Percentiles rank a stretch among this genome's conserved stretches.
Conservation (phyloP, 2,113 vertebrate genomes). For the Blennius ocellaris region DNA sequence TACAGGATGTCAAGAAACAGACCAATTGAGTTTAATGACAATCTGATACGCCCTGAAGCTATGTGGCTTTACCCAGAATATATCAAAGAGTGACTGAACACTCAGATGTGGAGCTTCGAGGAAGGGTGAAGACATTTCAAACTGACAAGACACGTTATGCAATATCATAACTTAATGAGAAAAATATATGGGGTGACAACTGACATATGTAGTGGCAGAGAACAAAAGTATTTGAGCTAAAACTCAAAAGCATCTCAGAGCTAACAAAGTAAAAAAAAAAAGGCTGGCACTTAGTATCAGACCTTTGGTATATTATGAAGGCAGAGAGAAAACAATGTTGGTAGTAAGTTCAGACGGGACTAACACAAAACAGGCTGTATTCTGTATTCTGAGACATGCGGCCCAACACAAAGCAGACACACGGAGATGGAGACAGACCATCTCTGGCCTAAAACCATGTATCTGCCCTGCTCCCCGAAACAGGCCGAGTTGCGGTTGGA, state of each 20-base stretch:
- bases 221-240: constrained; percentile 18
- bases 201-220: constrained; percentile 33
- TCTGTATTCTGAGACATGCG: constrained; percentile 63
- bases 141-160: constrained; percentile 28
- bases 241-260: constrained; percentile 12
- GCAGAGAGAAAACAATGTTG: constrained; percentile 60
- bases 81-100: constrained; percentile 57
- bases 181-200: constrained; percentile 30
- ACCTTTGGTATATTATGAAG: constrained; percentile 49
- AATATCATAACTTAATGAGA: constrained; percentile 18
- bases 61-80: constrained; percentile 55
- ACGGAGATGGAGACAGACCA: constrained; percentile 45
- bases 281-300: constrained; percentile 56
- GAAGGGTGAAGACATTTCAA: constrained; percentile 32
- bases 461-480: constrained; percentile 54
- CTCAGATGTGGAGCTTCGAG: constrained; percentile 67
- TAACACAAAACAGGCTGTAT: constrained; percentile 73
- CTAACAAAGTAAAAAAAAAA: constrained; percentile 16
- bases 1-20: constrained; percentile 59
- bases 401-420: constrained; percentile 60
- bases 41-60: constrained; percentile 58
- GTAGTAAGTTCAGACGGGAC: constrained; percentile 57
- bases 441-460: constrained; percentile 62
- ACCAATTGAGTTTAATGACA: constrained; percentile 64
- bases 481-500: constrained; percentile 45